A percentile compares a stretch with the other conserved stretches of the same genome.
phyloP scores from a whole-genome alignment of 2,113 vertebrate species.

The Cinclus mexicanus region DNA sequence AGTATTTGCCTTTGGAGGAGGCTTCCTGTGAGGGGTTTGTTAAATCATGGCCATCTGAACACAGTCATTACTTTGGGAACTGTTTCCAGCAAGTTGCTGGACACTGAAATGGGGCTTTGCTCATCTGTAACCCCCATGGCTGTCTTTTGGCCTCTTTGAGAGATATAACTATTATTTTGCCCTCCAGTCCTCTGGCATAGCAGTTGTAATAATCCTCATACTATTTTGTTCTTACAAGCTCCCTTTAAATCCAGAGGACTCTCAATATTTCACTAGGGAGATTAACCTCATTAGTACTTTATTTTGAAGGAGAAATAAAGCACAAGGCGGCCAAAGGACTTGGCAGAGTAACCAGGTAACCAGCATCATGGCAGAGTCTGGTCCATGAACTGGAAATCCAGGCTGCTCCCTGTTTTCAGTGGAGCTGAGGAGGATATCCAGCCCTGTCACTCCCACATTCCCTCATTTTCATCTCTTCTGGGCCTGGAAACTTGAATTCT shows the following conservation, averaged over 20 bases:
- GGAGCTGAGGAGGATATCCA: background rate
- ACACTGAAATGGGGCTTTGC: background rate
- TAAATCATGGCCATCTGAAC: background rate
- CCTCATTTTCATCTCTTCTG: background rate
- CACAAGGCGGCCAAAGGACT: background rate
- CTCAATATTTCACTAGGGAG: background rate
- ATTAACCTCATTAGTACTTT: background rate
- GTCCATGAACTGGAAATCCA: background rate
- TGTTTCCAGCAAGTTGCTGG: background rate
- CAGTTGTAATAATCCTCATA: background rate
- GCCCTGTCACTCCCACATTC: background rate
- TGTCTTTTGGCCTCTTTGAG: background rate
- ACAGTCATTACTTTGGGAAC: background rate
- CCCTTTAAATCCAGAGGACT: background rate
- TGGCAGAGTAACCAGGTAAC: background rate
- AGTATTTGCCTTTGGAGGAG: slow-evolving; percentile 12
- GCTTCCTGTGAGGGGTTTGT: background rate
- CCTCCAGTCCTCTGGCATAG: background rate
- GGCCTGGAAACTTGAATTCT: background rate
- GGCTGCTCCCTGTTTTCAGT: background rate
- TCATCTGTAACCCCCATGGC: background rate
- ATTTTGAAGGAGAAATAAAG: background rate
- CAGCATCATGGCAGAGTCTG: background rate
- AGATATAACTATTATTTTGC: background rate
- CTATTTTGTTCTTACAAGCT: background rate